phyloP scores from a whole-genome alignment of 2,113 vertebrate species.

The Felis chaus region DNA sequence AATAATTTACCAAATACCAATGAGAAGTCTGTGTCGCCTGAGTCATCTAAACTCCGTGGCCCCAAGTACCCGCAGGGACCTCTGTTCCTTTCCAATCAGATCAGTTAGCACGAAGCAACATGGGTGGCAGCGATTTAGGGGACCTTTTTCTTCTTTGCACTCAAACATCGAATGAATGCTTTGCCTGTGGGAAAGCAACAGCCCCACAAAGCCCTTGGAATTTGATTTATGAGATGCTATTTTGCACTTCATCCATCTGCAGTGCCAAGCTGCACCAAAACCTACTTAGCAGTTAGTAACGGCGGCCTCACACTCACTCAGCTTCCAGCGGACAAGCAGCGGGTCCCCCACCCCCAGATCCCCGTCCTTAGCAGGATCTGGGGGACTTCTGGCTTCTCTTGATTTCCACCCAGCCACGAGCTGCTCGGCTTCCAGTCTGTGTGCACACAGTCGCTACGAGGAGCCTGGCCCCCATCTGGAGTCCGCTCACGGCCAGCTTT shows the following conservation, averaged over 20 bases:
- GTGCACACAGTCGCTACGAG: accelerated
- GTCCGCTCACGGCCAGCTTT: not conserved
- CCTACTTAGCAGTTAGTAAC: not conserved
- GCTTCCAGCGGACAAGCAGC: not conserved
- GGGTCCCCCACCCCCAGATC: too few species aligned
- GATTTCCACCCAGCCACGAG: not conserved
- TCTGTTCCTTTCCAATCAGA: not conserved
- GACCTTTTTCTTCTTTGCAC: not conserved
- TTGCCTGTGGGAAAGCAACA: not conserved
- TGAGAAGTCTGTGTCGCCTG: not conserved
- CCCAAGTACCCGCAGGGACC: not conserved
- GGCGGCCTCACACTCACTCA: not conserved
- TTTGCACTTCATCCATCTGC: not conserved
- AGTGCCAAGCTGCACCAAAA: not conserved
- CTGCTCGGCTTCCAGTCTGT: not conserved
- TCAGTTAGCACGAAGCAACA: not conserved
- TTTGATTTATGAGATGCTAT: not conserved
- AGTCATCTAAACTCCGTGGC: not conserved
- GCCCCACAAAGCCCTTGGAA: not conserved
- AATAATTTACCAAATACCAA: not conserved
- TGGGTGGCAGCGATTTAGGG: not conserved
- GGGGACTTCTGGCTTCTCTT: not conserved
- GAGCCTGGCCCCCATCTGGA: not conserved
- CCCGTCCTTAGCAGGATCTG: not conserved
- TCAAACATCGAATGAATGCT: not conserved